These are phyloP conservation scores for Channa argus DNA, from an alignment of 2,113 vertebrate species.

Conservation along the genomic window DNA sequence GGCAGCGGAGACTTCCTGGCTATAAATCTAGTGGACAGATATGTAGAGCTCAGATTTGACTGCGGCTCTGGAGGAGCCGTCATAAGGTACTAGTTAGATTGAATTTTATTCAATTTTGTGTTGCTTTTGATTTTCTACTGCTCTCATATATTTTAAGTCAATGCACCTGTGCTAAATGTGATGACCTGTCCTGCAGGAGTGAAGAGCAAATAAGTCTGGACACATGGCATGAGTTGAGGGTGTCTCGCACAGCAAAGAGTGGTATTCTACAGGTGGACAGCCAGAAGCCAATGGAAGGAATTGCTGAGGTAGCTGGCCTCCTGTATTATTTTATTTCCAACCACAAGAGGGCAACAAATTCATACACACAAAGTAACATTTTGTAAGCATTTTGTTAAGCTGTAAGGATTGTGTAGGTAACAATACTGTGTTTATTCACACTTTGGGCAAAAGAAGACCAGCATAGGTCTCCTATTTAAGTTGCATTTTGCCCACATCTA, in stretches of 20 bases:
- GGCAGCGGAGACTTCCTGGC: constrained; percentile 93
- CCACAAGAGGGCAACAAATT: constrained; percentile 19
- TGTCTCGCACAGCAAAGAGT: constrained; percentile 93
- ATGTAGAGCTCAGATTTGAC: constrained; percentile 95
- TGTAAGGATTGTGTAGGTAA: no score
- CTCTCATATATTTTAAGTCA: neutral
- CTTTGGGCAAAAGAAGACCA: neutral
- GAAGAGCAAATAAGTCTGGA: constrained; percentile 87
- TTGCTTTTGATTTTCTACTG: neutral
- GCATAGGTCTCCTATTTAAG: neutral
- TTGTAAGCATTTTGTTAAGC: no score
- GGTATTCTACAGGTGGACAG: constrained; percentile 94
- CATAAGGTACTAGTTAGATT: constrained; percentile 85
- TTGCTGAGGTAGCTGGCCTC: constrained; percentile 86
- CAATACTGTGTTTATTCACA: no score
- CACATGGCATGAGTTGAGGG: constrained; percentile 91
- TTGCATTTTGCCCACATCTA: neutral
- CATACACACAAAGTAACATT: neutral
- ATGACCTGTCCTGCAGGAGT: constrained; percentile 82
- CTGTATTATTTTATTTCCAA: neutral
- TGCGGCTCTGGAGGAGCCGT: constrained; percentile 92
- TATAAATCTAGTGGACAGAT: constrained; percentile 86
- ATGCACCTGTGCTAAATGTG: neutral
- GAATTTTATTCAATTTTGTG: neutral
- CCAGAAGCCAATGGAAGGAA: constrained; percentile 89